A percentile compares a stretch with the other conserved stretches of the same genome.
Conservation (phyloP, 2,113 vertebrate species). For the Leptosomus discolor region DNA sequence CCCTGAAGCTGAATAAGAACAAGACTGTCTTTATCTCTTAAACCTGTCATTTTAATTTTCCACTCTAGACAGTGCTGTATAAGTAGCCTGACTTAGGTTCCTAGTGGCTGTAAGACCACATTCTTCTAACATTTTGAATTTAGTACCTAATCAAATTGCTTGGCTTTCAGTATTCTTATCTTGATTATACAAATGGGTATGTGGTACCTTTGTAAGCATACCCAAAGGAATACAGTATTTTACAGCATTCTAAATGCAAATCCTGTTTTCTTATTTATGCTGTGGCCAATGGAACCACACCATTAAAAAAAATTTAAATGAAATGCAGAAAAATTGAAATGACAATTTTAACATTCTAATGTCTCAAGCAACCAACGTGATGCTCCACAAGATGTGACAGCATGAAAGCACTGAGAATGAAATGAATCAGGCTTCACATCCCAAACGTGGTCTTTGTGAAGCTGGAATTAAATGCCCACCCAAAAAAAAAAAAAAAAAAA, state of each 20-base stretch:
- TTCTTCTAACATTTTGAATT: constrained; percentile 69
- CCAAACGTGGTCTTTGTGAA: not conserved
- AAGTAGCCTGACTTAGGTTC: constrained; percentile 59
- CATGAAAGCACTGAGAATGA: not conserved
- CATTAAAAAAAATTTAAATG: constrained; percentile 52
- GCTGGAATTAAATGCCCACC: constrained; percentile 5
- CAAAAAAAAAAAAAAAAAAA: constrained; percentile 6
- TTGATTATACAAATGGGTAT: constrained; percentile 43
- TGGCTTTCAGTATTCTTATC: constrained; percentile 69
- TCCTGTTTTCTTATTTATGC: constrained; percentile 62
- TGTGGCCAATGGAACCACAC: not conserved
- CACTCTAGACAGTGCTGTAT: constrained; percentile 36
- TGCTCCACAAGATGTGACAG: not conserved
- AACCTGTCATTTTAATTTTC: constrained; percentile 78
- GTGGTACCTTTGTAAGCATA: constrained; percentile 38
- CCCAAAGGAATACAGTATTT: constrained; percentile 58
- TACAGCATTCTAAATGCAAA: constrained; percentile 73
- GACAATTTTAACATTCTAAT: not conserved
- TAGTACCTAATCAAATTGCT: constrained; percentile 69
- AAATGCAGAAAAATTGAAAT: constrained; percentile 43
- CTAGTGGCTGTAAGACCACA: constrained; percentile 59
- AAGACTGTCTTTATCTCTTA: constrained; percentile 74
- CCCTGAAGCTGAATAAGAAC: constrained; percentile 63
- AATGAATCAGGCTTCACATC: not conserved
- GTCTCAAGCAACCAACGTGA: not conserved